Percentiles rank a stretch among this genome's conserved stretches.
phyloP scores from a whole-genome alignment of 2,113 vertebrate genomes.

The Phyllostomus discolor region DNA sequence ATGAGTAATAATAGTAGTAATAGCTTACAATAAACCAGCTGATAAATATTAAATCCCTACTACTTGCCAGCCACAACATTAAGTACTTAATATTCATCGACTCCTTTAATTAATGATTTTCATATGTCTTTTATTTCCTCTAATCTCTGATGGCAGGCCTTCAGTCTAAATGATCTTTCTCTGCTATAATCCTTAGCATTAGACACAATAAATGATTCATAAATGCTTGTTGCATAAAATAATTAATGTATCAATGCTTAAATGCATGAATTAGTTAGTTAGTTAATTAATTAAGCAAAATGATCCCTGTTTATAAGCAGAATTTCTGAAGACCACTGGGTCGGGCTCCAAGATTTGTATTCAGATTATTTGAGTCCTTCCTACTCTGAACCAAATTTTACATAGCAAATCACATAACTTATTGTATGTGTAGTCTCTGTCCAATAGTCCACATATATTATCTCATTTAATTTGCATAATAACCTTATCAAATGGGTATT shows the following conservation, averaged over 20 bases:
- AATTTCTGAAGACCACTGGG: neutral
- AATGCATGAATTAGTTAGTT: neutral
- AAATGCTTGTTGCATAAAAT: neutral
- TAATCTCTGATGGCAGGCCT: neutral
- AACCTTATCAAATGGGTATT: neutral
- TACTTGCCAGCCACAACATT: neutral
- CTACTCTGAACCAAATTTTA: neutral
- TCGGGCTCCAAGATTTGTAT: neutral
- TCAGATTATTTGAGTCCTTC: neutral
- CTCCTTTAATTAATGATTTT: conserved; percentile 13
- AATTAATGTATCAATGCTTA: neutral
- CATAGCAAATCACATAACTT: neutral
- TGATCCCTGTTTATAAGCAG: neutral
- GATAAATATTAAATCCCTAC: neutral
- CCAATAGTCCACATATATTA: neutral
- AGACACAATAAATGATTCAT: neutral
- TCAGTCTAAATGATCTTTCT: neutral
- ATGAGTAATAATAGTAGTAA: neutral
- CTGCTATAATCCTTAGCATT: neutral
- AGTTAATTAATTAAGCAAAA: neutral
- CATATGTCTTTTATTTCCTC: neutral
- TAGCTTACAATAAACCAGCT: neutral
- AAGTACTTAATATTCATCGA: neutral
- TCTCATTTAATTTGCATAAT: neutral
- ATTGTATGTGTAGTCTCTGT: neutral